phyloP scores from a whole-genome alignment of 2,888 invertebrate species.

The Emmelina monodactyla region DNA sequence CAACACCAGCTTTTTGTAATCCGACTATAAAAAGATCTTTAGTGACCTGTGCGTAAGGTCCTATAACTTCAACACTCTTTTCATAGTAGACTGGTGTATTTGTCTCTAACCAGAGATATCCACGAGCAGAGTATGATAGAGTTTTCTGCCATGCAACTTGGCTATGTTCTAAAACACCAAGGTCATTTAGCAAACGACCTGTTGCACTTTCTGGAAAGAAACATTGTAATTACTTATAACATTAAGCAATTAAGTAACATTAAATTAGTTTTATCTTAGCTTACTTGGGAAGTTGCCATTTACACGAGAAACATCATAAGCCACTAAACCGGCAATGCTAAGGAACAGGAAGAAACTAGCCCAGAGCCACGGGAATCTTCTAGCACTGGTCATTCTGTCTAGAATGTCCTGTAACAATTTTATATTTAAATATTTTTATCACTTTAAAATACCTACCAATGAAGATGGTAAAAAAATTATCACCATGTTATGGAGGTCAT shows the following conservation, averaged over 20 bases:
- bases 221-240: neutral
- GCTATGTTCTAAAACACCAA: constrained; percentile 70
- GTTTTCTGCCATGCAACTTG: constrained; percentile 70
- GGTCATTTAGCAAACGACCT: constrained; percentile 70
- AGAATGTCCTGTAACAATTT: constrained; percentile 63
- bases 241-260: neutral
- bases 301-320: constrained; percentile 71
- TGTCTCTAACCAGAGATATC: constrained; percentile 72
- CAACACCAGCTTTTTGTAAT: constrained; percentile 55
- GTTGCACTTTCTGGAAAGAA: constrained; percentile 67
- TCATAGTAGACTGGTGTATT: constrained; percentile 74
- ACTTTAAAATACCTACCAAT: no score
- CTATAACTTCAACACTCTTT: constrained; percentile 56
- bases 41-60: constrained; percentile 69
- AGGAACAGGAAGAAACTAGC: constrained; percentile 69
- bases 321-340: constrained; percentile 66
- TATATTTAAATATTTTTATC: no score
- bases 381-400: constrained; percentile 63
- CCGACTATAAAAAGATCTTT: constrained; percentile 64
- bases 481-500: no score
- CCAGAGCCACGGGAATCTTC: constrained; percentile 72
- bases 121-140: constrained; percentile 67
- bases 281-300: constrained; percentile 74
- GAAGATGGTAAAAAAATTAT: no score
- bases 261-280: constrained; percentile 25